phyloP scores from a whole-genome alignment of 2,888 invertebrate species.

The Quadroppia sp. region DNA sequence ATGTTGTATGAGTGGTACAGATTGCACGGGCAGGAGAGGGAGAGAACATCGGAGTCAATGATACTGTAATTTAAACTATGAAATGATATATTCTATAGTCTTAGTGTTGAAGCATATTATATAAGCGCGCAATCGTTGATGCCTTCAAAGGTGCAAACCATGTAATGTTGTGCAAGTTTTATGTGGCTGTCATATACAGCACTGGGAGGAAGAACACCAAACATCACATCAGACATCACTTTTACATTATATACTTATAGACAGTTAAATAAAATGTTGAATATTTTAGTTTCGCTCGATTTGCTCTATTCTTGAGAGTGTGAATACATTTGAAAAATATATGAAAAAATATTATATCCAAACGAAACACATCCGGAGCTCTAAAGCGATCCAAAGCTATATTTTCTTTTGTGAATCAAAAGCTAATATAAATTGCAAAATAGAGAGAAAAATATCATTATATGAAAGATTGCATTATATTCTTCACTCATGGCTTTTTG shows the following conservation, averaged over 20 bases:
- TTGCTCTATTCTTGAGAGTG: slow-evolving; percentile 13
- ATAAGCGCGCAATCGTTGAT: slow-evolving; percentile 18
- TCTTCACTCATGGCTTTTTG: neutral
- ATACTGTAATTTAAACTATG: neutral
- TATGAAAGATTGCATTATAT: slow-evolving; percentile 16
- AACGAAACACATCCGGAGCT: slow-evolving; percentile 27
- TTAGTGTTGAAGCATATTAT: neutral
- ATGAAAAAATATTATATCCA: slow-evolving; percentile 11
- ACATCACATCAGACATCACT: neutral
- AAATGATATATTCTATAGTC: neutral
- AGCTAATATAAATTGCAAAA: slow-evolving; percentile 26
- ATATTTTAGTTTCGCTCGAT: slow-evolving; percentile 30
- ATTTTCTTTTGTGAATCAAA: neutral
- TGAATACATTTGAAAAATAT: slow-evolving; percentile 20
- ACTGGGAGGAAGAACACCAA: neutral
- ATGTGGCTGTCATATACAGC: neutral
- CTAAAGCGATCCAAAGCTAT: neutral
- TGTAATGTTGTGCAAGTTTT: slow-evolving; percentile 1
- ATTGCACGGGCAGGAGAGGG: neutral
- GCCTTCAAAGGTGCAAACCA: slow-evolving; percentile 27
- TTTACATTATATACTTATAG: slow-evolving; percentile 13
- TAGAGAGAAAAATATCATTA: slow-evolving; percentile 9
- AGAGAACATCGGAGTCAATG: neutral
- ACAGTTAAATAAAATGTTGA: slow-evolving; percentile 26
- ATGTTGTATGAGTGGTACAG: neutral